Conservation (phyloP, 2,797 vertebrate species). For the Potorous gilbertii region DNA sequence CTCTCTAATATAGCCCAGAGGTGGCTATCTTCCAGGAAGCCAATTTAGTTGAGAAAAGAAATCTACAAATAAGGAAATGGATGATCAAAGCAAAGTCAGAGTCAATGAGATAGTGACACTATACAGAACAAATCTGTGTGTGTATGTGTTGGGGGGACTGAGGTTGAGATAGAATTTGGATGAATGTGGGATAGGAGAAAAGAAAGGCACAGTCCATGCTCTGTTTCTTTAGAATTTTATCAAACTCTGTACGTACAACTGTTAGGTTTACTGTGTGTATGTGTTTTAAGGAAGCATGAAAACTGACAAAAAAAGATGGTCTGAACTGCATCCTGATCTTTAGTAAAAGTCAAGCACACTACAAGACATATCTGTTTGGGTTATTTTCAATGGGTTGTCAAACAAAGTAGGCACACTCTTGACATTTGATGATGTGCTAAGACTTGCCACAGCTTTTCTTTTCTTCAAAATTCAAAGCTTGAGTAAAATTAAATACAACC, state of each 20-base stretch:
- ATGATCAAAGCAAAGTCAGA: slow-evolving; percentile 42
- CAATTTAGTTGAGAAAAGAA: slow-evolving; percentile 20
- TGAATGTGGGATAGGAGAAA: not conserved
- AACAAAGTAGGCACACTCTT: slow-evolving; percentile 41
- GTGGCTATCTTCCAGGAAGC: slow-evolving; percentile 16
- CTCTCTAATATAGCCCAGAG: slow-evolving; percentile 32
- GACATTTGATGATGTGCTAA: slow-evolving; percentile 57
- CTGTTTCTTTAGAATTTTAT: slow-evolving; percentile 36
- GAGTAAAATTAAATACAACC: slow-evolving; percentile 71
- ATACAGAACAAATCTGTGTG: not conserved
- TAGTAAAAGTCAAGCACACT: slow-evolving; percentile 48
- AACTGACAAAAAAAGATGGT: slow-evolving; percentile 51
- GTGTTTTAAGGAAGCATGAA: slow-evolving; percentile 52
- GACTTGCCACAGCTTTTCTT: slow-evolving; percentile 35
- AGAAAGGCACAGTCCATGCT: slow-evolving; percentile 1
- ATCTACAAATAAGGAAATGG: slow-evolving; percentile 40
- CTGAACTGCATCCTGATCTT: slow-evolving; percentile 39
- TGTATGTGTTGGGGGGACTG: not conserved
- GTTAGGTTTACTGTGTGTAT: not conserved
- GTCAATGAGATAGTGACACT: slow-evolving; percentile 39
- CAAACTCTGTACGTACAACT: slow-evolving; percentile 33
- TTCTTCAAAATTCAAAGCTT: slow-evolving; percentile 64
- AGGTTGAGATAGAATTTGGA: not conserved
- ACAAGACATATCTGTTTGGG: slow-evolving; percentile 40
- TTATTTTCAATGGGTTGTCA: slow-evolving; percentile 47